Base-by-base conservation (phyloP, 37 sponge, comb jelly and placozoan genomes). In the Mnemiopsis leidyi region DNA sequence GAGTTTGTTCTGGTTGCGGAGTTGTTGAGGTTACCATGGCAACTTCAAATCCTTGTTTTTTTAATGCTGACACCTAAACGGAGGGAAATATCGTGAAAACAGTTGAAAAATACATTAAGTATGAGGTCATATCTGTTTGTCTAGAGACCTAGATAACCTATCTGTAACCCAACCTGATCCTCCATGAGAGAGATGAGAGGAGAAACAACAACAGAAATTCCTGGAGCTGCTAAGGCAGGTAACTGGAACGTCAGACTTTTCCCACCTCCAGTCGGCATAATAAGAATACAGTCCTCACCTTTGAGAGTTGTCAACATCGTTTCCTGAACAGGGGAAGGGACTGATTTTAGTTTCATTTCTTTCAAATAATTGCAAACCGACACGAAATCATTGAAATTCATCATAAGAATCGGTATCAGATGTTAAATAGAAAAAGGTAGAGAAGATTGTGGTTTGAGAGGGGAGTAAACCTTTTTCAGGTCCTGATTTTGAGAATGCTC, bases 201-300 rank as follows among this genome's bases (percentile, higher is more conserved):
- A 30, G 97, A 96, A 3, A 98, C 93, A 13, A 98, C 97, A 20
- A 98, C 96, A 39, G 96, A 95, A 13, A 98, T 32, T 25, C 99
- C 99, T 21, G 28, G 36, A 29, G 25, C 32, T 23, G 95, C 93
- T 35, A 94, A 68, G 68, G 97, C 96, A 20, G 99, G 97, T 21
- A 98, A 83, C 93, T 98, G 99, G 92, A 96, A 98, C 61, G 97
- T 97, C 48, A 98, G 95, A 69, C 97, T 97, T 94, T 98, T 98
- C 26, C 99, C 99, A 0, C 96, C 97, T 24, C 99, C 99, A 32
- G 99, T 98, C 0, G 99, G 99, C 97, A 98, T 97, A 18, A 98
- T 95, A 28, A 98, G 95, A 30, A 98, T 95, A 32, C 95, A 93
- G 75, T 98, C 99, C 37, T 93, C 92, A 0, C 88, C 83, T 0